These are phyloP conservation scores for Elachura formosa DNA, from an alignment of 2,113 vertebrate species.

Conservation along the genomic window DNA sequence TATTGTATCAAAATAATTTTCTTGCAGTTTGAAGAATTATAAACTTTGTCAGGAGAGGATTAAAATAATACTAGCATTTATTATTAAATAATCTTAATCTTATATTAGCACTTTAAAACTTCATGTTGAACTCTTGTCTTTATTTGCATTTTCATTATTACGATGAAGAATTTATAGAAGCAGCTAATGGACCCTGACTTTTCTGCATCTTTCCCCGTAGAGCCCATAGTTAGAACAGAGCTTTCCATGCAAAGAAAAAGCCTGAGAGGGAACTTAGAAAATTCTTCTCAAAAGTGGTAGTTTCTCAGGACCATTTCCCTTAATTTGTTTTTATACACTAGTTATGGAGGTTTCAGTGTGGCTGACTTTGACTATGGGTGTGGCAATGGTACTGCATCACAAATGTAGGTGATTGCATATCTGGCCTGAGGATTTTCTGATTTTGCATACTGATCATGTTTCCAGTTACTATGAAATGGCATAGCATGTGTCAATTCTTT, in stretches of 20 bases:
- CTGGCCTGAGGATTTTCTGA: not conserved
- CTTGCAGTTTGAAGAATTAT: not conserved
- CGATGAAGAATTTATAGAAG: not conserved
- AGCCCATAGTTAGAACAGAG: not conserved
- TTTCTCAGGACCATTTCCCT: not conserved
- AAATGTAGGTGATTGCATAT: not conserved
- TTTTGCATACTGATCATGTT: not conserved
- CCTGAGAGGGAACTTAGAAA: not conserved
- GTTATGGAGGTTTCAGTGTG: not conserved
- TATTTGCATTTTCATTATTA: not conserved
- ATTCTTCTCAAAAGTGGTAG: not conserved
- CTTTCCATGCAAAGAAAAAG: not conserved
- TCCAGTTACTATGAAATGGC: not conserved
- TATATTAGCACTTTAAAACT: not conserved
- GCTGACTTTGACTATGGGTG: not conserved
- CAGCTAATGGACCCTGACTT: not conserved
- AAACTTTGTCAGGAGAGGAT: not conserved
- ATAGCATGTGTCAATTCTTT: not conserved
- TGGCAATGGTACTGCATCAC: not conserved
- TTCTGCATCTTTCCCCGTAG: not conserved
- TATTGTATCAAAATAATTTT: not conserved
- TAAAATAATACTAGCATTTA: not conserved
- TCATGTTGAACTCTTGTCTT: not conserved
- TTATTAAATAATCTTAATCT: not conserved
- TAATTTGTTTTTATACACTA: not conserved